These are phyloP conservation scores for Encarsia formosa DNA, from an alignment of 2,888 invertebrate species.

Conservation along the genomic window DNA sequence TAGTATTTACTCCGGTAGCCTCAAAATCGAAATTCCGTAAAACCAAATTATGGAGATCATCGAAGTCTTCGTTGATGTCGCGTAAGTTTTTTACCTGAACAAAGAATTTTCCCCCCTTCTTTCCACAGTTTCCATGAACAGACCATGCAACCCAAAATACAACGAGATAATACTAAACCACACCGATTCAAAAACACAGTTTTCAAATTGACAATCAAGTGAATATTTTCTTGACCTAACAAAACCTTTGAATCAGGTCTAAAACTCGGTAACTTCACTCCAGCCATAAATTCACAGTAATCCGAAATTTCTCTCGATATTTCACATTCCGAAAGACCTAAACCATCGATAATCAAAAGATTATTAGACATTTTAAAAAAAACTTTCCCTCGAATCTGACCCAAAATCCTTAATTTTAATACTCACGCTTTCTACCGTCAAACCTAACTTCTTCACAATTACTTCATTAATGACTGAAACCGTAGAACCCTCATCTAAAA, in stretches of 20 bases:
- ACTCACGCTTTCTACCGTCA: neutral
- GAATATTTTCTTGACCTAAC: conserved; percentile 12
- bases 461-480: neutral
- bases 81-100: neutral
- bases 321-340: neutral
- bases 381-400: neutral
- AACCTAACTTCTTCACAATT: neutral
- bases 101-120: no score
- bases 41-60: neutral
- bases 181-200: no score
- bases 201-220: conserved; percentile 1
- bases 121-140: neutral
- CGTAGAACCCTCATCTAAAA: neutral
- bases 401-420: conserved; percentile 1
- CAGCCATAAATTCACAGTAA: neutral
- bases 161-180: no score
- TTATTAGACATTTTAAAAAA: neutral
- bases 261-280: neutral
- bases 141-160: neutral
- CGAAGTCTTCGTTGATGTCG: neutral
- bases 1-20: neutral
- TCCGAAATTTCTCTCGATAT: neutral
- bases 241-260: neutral
- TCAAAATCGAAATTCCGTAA: neutral
- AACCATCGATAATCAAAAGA: neutral